Evolutionary conservation across 2,888 invertebrate genomes (phyloP), one percentile per base, ranked within the genome.

Genomic region (Epicampocera succincta): DNA sequence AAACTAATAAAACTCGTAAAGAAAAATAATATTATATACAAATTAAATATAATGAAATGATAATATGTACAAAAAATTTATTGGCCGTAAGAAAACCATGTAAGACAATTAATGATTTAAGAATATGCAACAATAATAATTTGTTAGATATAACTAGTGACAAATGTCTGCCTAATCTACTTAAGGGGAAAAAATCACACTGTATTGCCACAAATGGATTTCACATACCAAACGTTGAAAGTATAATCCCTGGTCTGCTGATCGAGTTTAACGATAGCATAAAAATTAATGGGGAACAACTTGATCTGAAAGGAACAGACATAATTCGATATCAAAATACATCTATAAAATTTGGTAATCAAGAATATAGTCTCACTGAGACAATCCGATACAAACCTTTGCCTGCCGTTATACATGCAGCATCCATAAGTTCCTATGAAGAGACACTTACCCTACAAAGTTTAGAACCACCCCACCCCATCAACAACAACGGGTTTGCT

Each of bases 1-100:
- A 56, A 56, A 33, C 33, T 56, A 56, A 33, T 56, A 56, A 38
- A 56, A 56, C 56, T 17, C 33, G 56, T 33, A 56, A 56, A 56
- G 38, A 56, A 56, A 38, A 38, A 56, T 38, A 56, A 56, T 33
- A 33, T 25, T 56, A 25, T 33, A 25, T 56, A 33, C 25, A 56
- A 58, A 58, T 58, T 29, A 58, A 58, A 58, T 40, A 58, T 58
- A 40, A 19, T 40, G 58, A 25, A 25, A 25, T 25, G 5, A 25
- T 25, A 3, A 25, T 5, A 25, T 5, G 25, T 5, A 25, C n/a
- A 25, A 25, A 25, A 25, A 25, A 25, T 25, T 25, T 25, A 25
- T 25, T 25, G 2, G 38, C 58, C 0, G 15, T 58, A 58, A 58
- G 38, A 58, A 19, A 58, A 38, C 38, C 25, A 56, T 56, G 56